Percentiles rank a stretch among this genome's conserved stretches.
Conservation (phyloP, 2,797 vertebrate genomes). For the Morus bassanus region DNA sequence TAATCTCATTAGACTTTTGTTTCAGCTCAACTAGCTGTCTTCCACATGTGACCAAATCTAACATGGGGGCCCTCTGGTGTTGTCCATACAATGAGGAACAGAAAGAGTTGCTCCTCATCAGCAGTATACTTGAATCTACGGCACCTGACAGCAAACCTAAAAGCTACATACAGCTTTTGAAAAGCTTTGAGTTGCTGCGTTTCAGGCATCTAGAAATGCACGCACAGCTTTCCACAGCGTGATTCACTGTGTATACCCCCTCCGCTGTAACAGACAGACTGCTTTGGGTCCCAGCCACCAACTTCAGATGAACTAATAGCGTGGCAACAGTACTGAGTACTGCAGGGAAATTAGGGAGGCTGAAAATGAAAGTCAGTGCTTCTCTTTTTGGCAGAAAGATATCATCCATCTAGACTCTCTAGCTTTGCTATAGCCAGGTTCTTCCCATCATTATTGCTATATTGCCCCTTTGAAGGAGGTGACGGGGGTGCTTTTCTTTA, state of each 20-base stretch:
- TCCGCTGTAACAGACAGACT: not conserved
- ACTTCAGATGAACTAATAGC: not conserved
- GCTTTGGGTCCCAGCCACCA: not conserved
- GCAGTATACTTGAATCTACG: not conserved
- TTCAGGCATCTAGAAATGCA: not conserved
- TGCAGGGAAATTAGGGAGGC: not conserved
- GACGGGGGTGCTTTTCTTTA: not conserved
- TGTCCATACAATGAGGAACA: not conserved
- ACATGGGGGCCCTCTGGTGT: fast-evolving
- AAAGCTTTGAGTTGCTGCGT: not conserved
- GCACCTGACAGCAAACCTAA: not conserved
- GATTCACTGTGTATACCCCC: not conserved
- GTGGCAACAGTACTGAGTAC: not conserved
- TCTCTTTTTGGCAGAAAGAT: not conserved
- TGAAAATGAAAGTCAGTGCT: not conserved
- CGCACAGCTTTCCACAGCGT: not conserved
- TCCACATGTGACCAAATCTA: not conserved
- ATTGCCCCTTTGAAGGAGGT: not conserved
- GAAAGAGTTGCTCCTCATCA: not conserved
- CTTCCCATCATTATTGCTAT: not conserved
- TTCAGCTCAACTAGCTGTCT: not conserved
- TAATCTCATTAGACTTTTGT: not conserved
- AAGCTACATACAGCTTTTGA: not conserved
- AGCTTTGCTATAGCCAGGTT: not conserved
- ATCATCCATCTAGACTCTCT: not conserved